These are phyloP conservation scores for Trididemnum miniatum DNA, from an alignment of 23 tunicate genomes.

Conservation along the genomic window DNA sequence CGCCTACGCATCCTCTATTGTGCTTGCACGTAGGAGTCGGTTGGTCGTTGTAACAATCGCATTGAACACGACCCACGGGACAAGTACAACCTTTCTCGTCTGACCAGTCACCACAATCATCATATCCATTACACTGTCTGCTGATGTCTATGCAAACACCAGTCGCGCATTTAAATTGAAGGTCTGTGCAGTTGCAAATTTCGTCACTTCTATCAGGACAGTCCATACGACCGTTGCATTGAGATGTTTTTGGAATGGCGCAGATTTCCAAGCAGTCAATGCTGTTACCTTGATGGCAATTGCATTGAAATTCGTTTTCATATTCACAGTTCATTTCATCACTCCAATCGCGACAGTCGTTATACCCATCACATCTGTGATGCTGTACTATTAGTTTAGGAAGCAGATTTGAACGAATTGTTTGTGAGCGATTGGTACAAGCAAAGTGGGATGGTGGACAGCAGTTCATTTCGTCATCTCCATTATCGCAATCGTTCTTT, in stretches of 20 bases:
- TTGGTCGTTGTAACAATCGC: neutral
- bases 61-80: neutral
- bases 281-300: slow-evolving; percentile 5
- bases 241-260: slow-evolving; percentile 30
- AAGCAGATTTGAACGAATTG: neutral
- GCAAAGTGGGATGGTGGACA: slow-evolving; percentile 6
- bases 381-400: neutral
- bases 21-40: neutral
- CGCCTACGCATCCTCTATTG: neutral
- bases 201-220: slow-evolving; percentile 45
- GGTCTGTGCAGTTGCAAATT: slow-evolving; percentile 18
- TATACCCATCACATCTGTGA: slow-evolving; percentile 19
- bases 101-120: slow-evolving; percentile 40
- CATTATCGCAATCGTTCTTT: slow-evolving; percentile 13
- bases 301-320: slow-evolving; percentile 7
- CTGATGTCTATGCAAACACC: neutral
- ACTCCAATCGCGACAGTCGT: slow-evolving; percentile 41
- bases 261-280: slow-evolving; percentile 23
- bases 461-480: slow-evolving; percentile 35
- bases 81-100: slow-evolving; percentile 27
- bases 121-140: neutral
- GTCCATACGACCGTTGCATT: slow-evolving; percentile 48
- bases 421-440: neutral
- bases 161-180: slow-evolving; percentile 7
- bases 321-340: slow-evolving; percentile 30